Percentiles rank a stretch among this genome's conserved stretches.
These are phyloP conservation scores for Cecidostiba fungosa DNA, from an alignment of 2,888 invertebrate genomes.

Conservation along the genomic window DNA sequence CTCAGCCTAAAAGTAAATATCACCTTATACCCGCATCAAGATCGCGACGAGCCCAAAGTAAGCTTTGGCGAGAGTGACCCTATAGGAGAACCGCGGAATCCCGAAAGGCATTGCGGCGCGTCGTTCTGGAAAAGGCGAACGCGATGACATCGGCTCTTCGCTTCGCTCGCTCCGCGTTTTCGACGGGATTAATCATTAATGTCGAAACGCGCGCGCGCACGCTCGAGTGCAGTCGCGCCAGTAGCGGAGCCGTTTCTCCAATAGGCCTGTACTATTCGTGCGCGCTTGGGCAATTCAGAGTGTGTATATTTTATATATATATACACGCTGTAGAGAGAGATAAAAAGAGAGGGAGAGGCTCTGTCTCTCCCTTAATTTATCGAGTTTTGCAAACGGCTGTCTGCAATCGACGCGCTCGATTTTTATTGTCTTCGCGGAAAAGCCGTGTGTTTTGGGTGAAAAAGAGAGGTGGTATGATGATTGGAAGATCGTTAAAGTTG, in stretches of 20 bases:
- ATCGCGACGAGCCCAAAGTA: too few relatives aligned
- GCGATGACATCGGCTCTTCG: constrained; percentile 36
- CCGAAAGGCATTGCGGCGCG: background rate
- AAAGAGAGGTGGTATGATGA: background rate
- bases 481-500: background rate
- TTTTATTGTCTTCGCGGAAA: background rate
- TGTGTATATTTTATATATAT: background rate
- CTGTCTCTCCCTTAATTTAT: constrained; percentile 69
- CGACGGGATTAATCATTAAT: constrained; percentile 64
- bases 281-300: constrained; percentile 39
- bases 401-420: constrained; percentile 27
- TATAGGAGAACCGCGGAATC: background rate
- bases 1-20: too few relatives aligned
- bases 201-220: constrained; percentile 60
- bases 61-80: background rate
- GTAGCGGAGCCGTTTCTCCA: constrained; percentile 39
- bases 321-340: background rate
- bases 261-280: constrained; percentile 17
- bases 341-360: constrained; percentile 14
- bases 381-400: constrained; percentile 65
- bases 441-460: background rate
- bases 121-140: constrained; percentile 38
- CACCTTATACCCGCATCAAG: too few relatives aligned
- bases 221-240: constrained; percentile 50
- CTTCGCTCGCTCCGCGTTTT: constrained; percentile 35